A percentile compares a stretch with the other conserved stretches of the same genome.
Conservation (phyloP, 2,888 invertebrate species). For the Unio delphinus region DNA sequence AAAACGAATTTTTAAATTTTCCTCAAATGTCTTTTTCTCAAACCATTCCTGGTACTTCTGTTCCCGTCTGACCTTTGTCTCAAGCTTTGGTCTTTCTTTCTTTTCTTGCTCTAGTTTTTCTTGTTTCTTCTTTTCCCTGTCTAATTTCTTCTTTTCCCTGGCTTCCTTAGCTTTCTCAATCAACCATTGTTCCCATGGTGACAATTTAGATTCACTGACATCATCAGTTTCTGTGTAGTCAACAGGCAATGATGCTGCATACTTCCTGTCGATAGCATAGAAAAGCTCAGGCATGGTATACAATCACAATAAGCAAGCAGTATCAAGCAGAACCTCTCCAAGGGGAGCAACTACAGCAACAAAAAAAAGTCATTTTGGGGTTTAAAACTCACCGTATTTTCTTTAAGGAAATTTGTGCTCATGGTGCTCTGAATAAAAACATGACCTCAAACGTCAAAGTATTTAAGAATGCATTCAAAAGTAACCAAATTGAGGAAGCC, state of each 20-base stretch:
- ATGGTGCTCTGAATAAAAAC: too few relatives aligned
- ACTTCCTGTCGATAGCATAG: conserved; percentile 23
- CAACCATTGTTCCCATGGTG: conserved; percentile 67
- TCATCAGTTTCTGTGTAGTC: conserved; percentile 38
- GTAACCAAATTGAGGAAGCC: too few relatives aligned
- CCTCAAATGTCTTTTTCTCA: conserved; percentile 49
- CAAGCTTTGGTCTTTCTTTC: conserved; percentile 42
- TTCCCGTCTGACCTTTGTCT: conserved; percentile 43
- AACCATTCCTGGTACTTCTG: conserved; percentile 52
- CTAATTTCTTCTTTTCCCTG: conserved; percentile 31
- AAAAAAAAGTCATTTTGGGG: too few relatives aligned
- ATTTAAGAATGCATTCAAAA: too few relatives aligned
- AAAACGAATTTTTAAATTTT: conserved; percentile 36
- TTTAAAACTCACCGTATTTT: too few relatives aligned
- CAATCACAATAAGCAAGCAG: too few relatives aligned
- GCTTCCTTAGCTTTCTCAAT: conserved; percentile 62
- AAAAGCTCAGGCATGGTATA: too few relatives aligned
- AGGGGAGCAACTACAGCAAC: too few relatives aligned
- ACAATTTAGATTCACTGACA: conserved; percentile 34
- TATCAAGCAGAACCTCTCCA: too few relatives aligned
- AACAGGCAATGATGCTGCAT: conserved; percentile 33
- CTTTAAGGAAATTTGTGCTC: too few relatives aligned
- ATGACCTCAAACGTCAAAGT: too few relatives aligned
- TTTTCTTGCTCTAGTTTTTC: conserved; percentile 43
- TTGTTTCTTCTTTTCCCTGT: conserved; percentile 41